Evolutionary conservation across 1,140 invertebrate species (phyloP), one percentile per base, ranked within the genome.

Genomic region (Drosophila seguyi): DNA sequence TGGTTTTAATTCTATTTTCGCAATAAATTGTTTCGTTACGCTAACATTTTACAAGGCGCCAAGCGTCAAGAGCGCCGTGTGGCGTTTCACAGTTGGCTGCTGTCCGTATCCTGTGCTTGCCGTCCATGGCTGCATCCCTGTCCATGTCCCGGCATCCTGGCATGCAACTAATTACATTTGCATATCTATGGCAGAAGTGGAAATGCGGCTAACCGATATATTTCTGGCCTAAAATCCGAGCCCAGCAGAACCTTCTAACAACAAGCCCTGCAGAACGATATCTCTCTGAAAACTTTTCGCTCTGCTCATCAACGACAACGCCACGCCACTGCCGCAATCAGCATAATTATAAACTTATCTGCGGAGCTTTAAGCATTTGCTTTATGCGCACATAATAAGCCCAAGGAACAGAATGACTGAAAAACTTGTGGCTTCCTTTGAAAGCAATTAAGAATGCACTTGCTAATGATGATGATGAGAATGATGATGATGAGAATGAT

Each of bases 1-100:
- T 88, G 84, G 84, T 88, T 88, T 87, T 88, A 88, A 88, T 88
- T 88, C 85, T 88, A 88, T 88, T 90, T 88, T 88, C 84, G 79
- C 84, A 84, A 90, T 88, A 88, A 84, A 88, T 88, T 88, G 84
- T 88, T 88, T 90, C 81, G 81, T 68, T 88, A 80, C 83, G 79
- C 75, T 82, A 86, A 82, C 83, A 86, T 86, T 86, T 87, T 86
- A 87, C 83, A 75, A 75, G 63, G 58, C 81, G 81, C 48, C 61
- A 41, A 71, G 52, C 66, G 36, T 62, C 56, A 52, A 69, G 76
- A 42, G 67, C 41, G 67, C 42, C 75, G 60, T 67, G 62, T 62
- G 76, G 81, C 77, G 72, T 81, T 82, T 82, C 61, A 82, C 80
- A 82, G 68, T 82, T 79, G 78, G 82, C 73, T 69, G 81, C 77